Conservation (phyloP, 2,888 invertebrate genomes). For the Agriopis marginaria region DNA sequence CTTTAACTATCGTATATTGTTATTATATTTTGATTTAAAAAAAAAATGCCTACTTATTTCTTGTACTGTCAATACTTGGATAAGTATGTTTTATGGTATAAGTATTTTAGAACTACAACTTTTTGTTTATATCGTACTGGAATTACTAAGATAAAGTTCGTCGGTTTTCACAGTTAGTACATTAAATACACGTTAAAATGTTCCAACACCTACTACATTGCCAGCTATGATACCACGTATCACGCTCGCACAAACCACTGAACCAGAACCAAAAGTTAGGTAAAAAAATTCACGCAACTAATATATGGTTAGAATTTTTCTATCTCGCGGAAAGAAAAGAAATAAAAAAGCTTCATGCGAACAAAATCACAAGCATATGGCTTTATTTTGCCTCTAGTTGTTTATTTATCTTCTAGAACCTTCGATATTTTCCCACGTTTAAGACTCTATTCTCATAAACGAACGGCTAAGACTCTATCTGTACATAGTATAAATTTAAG, state of each 20-base stretch:
- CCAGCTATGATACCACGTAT: constrained; percentile 47
- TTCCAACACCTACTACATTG: background rate
- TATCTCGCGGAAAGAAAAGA: constrained; percentile 7
- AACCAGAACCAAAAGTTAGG: constrained; percentile 35
- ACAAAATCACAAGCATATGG: constrained; percentile 15
- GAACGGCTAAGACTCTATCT: too few species aligned
- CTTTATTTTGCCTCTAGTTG: constrained; percentile 11
- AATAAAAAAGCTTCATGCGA: background rate
- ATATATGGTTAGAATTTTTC: constrained; percentile 15
- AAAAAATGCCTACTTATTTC: too few species aligned
- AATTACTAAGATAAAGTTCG: too few species aligned
- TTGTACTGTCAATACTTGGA: too few species aligned
- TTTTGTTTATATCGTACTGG: too few species aligned
- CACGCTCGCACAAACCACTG: constrained; percentile 49
- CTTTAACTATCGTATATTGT: too few species aligned
- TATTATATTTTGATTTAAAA: too few species aligned
- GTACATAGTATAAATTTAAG: too few species aligned
- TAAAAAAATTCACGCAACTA: constrained; percentile 9
- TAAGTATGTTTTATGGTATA: too few species aligned
- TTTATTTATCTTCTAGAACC: background rate
- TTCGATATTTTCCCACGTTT: background rate
- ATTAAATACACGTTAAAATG: constrained; percentile 10
- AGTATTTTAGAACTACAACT: too few species aligned
- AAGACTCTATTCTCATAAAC: too few species aligned
- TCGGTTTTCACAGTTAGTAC: background rate